These are phyloP conservation scores for Montifringilla adamsi DNA, from an alignment of 2,113 vertebrate species.

Conservation along the genomic window DNA sequence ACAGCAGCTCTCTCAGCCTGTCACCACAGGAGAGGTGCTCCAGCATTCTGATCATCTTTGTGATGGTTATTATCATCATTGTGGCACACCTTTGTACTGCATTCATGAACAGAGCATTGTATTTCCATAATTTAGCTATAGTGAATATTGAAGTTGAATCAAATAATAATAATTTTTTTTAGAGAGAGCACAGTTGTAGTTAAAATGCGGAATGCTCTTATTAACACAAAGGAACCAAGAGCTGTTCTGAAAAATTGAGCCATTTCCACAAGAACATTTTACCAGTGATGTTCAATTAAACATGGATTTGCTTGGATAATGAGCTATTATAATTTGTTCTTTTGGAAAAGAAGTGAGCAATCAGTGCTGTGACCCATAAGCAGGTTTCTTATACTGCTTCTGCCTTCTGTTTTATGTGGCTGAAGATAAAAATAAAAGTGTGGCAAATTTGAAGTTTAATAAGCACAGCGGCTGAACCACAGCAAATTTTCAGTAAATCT, in stretches of 20 bases:
- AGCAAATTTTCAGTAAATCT: not conserved
- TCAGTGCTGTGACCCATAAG: not conserved
- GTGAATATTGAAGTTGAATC: not conserved
- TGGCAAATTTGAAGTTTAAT: not conserved
- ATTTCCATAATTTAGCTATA: not conserved
- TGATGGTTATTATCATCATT: not conserved
- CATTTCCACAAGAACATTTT: not conserved
- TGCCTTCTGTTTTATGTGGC: not conserved
- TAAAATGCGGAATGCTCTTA: not conserved
- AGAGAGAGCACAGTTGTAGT: not conserved
- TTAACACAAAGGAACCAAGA: not conserved
- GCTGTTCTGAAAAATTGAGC: not conserved
- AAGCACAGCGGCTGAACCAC: not conserved
- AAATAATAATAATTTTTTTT: not conserved
- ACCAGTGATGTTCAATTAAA: not conserved
- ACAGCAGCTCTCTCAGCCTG: not conserved
- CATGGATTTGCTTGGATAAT: not conserved
- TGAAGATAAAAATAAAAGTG: not conserved
- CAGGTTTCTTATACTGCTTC: not conserved
- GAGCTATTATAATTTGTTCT: not conserved
- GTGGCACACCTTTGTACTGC: not conserved
- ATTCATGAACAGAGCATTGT: not conserved
- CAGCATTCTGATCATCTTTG: not conserved
- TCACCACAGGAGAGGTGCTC: not conserved
- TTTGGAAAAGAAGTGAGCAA: not conserved